These are phyloP conservation scores for Triplophysa rosa DNA, from an alignment of 2,113 vertebrate species.

Conservation along the genomic window DNA sequence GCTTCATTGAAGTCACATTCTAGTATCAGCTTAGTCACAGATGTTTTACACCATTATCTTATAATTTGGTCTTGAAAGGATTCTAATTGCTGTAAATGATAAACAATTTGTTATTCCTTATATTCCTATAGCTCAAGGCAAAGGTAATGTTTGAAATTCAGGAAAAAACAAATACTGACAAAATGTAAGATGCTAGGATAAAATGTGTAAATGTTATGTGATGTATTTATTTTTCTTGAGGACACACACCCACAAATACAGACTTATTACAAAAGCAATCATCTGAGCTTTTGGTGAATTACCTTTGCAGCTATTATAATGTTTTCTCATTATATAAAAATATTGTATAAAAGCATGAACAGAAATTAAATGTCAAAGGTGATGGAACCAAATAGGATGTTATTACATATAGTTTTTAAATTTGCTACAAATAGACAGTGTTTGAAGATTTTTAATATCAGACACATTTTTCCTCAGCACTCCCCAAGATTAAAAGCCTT, in stretches of 20 bases:
- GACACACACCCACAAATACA: background rate
- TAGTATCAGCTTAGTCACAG: too few species aligned
- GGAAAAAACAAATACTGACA: too few species aligned
- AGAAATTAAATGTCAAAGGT: conserved; percentile 19
- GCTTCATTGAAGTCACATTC: too few species aligned
- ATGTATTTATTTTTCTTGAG: too few species aligned
- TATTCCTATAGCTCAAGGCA: too few species aligned
- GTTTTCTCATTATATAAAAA: background rate
- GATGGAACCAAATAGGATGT: background rate
- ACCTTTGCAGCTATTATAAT: conserved; percentile 1
- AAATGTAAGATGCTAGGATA: too few species aligned
- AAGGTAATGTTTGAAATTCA: too few species aligned
- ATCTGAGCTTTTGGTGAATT: background rate
- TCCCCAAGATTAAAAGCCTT: background rate
- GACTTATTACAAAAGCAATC: background rate
- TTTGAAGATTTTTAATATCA: background rate
- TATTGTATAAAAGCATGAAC: conserved; percentile 3
- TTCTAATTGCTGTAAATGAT: too few species aligned
- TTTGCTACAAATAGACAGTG: background rate
- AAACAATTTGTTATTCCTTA: too few species aligned
- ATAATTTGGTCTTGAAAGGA: too few species aligned
- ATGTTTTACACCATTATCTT: too few species aligned
- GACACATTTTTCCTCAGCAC: conserved; percentile 21
- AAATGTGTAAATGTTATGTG: too few species aligned
- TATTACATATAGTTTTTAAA: background rate